Evolutionary conservation across 2,888 invertebrate species (phyloP), one percentile per base, ranked within the genome.

Genomic region (Tipula vernalis): DNA sequence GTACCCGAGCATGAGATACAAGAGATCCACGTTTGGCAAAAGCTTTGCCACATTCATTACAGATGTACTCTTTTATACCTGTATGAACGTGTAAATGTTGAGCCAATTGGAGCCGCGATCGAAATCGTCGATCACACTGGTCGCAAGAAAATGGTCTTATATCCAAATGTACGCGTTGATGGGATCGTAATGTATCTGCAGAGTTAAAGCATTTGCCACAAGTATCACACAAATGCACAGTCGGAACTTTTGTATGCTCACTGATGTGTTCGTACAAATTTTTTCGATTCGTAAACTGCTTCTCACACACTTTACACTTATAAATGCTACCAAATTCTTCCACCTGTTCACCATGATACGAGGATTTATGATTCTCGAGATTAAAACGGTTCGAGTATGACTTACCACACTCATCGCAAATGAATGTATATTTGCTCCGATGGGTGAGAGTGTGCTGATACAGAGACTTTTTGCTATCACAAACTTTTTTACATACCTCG

Each of bases 401-500:
- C 71, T 87, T 87, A 13, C 87, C 87, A n/a, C 87, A 87, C 42
- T 87, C 86, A 41, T 87, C 87, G 44, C 87, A 87, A 0, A 87
- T 39, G n/a, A 83, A 87, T 36, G 28, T 47, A 12, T 15, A 44
- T 28, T 86, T 86, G 18, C 86, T 83, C 5, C 87, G 47, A 36
- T 87, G 87, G 0, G 51, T 86, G 13, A 87, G 28, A 6, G 85
- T n/a, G 12, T 87, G 87, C 39, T 87, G 87, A 12, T 85, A 83
- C 44, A 87, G 36, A 6, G 86, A n/a, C 83, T 87, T 87, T 47
- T 86, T 87, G 2, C 36, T 87, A 6, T 87, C 87, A 44, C 85
- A 87, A 2, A 85, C 36, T 86, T 87, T 87, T 10, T 36, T 28
- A 36, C 87, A 87, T 0, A 86, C 41, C 5, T 87, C 86, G 13